Evolutionary conservation across 2,888 invertebrate species (phyloP).

Genomic region (Pammene aurita): DNA sequence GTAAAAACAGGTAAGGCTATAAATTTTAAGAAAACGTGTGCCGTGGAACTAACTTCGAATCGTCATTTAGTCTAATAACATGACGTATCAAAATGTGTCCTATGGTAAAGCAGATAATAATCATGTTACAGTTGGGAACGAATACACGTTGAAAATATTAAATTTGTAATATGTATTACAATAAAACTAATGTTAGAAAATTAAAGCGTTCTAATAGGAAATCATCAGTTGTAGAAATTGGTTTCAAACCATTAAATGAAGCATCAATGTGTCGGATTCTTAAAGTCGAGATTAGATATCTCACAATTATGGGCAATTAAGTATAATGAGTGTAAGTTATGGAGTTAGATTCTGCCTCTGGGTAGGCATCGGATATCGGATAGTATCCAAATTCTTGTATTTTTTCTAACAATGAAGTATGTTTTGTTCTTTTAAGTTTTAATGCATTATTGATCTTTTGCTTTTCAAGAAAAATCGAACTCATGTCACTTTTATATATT

Average conservation of each 20-base stretch:
- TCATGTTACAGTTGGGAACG: background rate
- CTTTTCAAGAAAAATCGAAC: too few species aligned
- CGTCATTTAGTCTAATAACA: too few species aligned
- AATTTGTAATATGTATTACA: conserved; percentile 20
- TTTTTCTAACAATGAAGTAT: conserved; percentile 10
- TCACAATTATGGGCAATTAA: conserved; percentile 70
- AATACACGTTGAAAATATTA: background rate
- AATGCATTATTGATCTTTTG: too few species aligned
- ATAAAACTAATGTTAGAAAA: conserved; percentile 32
- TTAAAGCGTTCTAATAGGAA: conserved; percentile 43
- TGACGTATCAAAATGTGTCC: background rate
- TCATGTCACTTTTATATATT: too few species aligned
- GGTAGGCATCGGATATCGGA: conserved; percentile 32
- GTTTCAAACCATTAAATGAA: conserved; percentile 60
- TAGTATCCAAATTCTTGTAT: background rate
- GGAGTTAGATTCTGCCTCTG: conserved; percentile 48
- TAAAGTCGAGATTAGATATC: conserved; percentile 66
- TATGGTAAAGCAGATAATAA: background rate
- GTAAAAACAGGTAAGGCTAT: conserved; percentile 30
- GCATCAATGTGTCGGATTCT: conserved; percentile 61
- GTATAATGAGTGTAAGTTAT: conserved; percentile 67
- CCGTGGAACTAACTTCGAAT: background rate
- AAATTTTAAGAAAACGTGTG: conserved; percentile 23
- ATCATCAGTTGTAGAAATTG: conserved; percentile 49
- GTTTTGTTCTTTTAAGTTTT: background rate